Percentiles rank a stretch among this genome's conserved stretches.
These are phyloP conservation scores for Centrocercus urophasianus DNA, from an alignment of 2,113 vertebrate species.

Conservation along the genomic window DNA sequence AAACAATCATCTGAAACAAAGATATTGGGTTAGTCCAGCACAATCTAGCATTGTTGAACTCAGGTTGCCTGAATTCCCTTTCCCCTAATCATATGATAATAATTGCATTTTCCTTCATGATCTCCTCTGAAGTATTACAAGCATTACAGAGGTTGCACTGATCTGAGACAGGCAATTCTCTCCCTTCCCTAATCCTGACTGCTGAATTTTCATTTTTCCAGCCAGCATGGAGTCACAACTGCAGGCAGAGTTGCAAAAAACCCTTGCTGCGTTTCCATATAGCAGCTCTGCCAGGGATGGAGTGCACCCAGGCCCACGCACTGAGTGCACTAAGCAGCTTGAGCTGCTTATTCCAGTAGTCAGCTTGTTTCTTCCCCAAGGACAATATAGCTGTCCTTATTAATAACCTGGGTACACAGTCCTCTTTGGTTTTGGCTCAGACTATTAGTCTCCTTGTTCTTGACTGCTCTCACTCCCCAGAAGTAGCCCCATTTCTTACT, in stretches of 20 bases:
- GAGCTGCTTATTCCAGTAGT: slow-evolving; percentile 4
- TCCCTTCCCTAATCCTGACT: not conserved
- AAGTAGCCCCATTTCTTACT: not conserved
- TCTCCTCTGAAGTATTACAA: not conserved
- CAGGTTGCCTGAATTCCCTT: not conserved
- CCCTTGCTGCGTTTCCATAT: not conserved
- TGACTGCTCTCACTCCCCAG: not conserved
- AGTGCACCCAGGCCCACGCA: not conserved
- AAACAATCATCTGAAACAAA: not conserved
- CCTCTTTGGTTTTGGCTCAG: not conserved
- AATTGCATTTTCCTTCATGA: not conserved
- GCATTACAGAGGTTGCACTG: not conserved
- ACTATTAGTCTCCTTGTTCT: not conserved
- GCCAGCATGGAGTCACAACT: not conserved
- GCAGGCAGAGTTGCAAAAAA: not conserved
- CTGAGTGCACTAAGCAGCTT: not conserved
- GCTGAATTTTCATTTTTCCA: slow-evolving; percentile 5
- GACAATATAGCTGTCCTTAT: not conserved
- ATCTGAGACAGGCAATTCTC: not conserved
- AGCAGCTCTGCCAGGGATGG: not conserved
- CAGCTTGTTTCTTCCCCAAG: slow-evolving; percentile 9
- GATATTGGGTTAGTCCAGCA: not conserved
- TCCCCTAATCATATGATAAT: not conserved
- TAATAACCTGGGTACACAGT: not conserved
- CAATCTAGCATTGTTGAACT: not conserved